Percentiles rank a stretch among this genome's conserved stretches.
phyloP scores from a whole-genome alignment of 2,113 vertebrate species.

The Thunnus maccoyii region DNA sequence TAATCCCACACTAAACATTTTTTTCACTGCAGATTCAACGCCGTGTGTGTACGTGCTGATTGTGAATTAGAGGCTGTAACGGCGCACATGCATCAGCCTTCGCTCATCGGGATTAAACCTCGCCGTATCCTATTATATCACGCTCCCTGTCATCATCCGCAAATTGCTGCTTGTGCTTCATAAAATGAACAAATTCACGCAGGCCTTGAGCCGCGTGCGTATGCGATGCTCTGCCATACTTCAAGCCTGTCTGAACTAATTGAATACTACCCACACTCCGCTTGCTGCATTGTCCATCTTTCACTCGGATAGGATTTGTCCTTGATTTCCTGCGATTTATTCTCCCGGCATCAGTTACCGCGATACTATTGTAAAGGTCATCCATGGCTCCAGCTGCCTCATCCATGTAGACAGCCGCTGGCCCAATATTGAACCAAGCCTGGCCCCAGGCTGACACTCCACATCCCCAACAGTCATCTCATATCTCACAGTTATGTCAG shows the following conservation, averaged over 20 bases:
- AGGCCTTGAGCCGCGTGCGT: constrained; percentile 41
- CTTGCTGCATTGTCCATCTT: constrained; percentile 12
- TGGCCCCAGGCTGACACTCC: background rate
- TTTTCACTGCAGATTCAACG: background rate
- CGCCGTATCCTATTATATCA: constrained; percentile 56
- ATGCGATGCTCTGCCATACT: background rate
- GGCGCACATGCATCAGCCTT: constrained; percentile 38
- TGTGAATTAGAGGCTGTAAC: constrained; percentile 1
- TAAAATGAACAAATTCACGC: constrained; percentile 18
- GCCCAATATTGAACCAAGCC: constrained; percentile 6
- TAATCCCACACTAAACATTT: background rate
- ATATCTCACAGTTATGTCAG: background rate
- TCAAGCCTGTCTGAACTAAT: background rate
- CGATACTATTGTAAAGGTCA: constrained; percentile 56
- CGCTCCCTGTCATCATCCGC: constrained; percentile 37
- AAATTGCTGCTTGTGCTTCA: constrained; percentile 18
- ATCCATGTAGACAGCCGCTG: constrained; percentile 15
- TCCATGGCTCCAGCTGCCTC: constrained; percentile 35
- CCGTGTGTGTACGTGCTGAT: background rate
- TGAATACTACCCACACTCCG: background rate
- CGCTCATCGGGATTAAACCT: constrained; percentile 66
- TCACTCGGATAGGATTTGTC: constrained; percentile 17
- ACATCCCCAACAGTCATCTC: background rate
- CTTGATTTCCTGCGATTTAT: constrained; percentile 59
- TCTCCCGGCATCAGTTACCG: constrained; percentile 24